Percentiles rank a stretch among this genome's conserved stretches.
These are phyloP conservation scores for Drosophila cognata DNA, from an alignment of 2,888 invertebrate species.

Conservation along the genomic window DNA sequence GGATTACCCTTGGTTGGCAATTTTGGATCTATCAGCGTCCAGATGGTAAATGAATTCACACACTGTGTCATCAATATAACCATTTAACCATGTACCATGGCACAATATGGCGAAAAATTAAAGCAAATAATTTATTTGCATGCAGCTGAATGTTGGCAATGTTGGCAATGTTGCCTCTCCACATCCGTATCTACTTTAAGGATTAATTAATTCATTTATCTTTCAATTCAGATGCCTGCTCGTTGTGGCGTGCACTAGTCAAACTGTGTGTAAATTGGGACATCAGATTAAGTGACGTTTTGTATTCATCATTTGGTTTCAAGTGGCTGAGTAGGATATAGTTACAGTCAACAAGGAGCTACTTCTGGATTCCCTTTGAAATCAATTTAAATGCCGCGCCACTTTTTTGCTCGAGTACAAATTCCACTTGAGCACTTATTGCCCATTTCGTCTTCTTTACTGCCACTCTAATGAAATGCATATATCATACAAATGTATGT, in stretches of 20 bases:
- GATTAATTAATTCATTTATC: neutral
- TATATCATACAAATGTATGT: slow-evolving; percentile 18
- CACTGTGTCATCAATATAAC: slow-evolving; percentile 15
- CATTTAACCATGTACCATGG: neutral
- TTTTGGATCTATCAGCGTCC: neutral
- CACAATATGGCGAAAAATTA: neutral
- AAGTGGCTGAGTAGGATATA: neutral
- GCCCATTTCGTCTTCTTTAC: slow-evolving; percentile 6
- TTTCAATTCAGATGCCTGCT: neutral
- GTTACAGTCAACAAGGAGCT: neutral
- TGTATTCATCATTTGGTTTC: neutral
- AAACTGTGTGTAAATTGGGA: neutral
- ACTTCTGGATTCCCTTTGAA: slow-evolving; percentile 3
- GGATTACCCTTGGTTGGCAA: slow-evolving; percentile 24
- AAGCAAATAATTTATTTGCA: neutral
- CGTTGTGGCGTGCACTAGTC: neutral
- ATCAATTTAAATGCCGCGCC: neutral
- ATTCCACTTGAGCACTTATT: slow-evolving; percentile 9
- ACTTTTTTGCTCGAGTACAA: slow-evolving; percentile 1
- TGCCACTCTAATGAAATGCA: slow-evolving; percentile 43
- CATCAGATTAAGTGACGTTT: neutral
- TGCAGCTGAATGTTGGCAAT: neutral
- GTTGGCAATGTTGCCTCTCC: neutral
- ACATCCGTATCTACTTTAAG: neutral
- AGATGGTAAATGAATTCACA: slow-evolving; percentile 3